Evolutionary conservation across 2,113 vertebrate genomes (phyloP), one percentile per base, ranked within the genome.

Genomic region (Coturnix japonica): DNA sequence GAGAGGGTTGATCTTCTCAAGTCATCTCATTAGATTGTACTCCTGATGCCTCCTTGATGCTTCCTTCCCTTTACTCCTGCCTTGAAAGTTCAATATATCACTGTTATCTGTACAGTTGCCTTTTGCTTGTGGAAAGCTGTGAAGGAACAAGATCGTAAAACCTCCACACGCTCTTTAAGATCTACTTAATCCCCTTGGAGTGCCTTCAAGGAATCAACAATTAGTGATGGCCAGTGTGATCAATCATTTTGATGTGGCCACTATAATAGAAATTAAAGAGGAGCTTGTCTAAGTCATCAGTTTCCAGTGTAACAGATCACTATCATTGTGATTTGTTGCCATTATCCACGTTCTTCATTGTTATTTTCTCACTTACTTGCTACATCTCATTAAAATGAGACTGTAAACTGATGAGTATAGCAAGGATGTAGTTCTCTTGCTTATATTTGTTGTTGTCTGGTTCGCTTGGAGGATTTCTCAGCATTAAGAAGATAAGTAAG

Each of bases 331-430:
- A 75, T 90, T 82, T 93, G 17, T 87, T 91, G 84, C 82, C 51
- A 67, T 94, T 94, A 85, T 94, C 81, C 39, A 89, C 87, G 78
- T 85, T 75, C 61, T 92, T 95, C 64, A 47, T 88, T 74, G 87
- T 85, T 93, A 85, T 53, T 79, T 92, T 61, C 65, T 66, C 56
- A 35, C 43, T 94, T 78, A 57, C 31, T 94, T 77, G 30, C 83
- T 90, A 46, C 83, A 14, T 79, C 37, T 94, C 51, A 47, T 56
- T 95, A 79, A 90, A 94, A 89, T 85, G 77, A 91, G 67, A 76
- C 91, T 91, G 43, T 93, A 73, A 93, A 80, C 63, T 79, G 85
- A 56, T 1, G 4, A 77, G 53, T 77, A 66, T 21, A 72, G 59
- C 44, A 87, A 72, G 49, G 54, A 81, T 86, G 64, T 67, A 37